These are phyloP conservation scores for Zygaena filipendulae DNA, from an alignment of 2,888 invertebrate species.

Conservation along the genomic window DNA sequence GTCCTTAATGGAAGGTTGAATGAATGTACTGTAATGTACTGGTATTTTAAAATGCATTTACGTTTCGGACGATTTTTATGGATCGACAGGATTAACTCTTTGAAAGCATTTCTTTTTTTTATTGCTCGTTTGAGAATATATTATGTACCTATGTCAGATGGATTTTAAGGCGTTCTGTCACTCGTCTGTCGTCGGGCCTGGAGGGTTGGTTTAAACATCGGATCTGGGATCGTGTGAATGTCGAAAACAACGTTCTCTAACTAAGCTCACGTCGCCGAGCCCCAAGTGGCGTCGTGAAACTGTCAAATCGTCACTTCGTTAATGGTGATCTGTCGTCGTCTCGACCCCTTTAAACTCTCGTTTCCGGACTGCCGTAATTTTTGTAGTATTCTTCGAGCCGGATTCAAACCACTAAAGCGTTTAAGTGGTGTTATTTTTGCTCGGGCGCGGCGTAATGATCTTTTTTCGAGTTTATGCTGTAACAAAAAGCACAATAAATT, in stretches of 20 bases:
- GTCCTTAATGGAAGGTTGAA: slow-evolving; percentile 17
- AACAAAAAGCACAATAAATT: too few relatives aligned
- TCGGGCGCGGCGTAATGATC: too few relatives aligned
- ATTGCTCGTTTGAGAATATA: too few relatives aligned
- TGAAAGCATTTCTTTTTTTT: slow-evolving; percentile 17
- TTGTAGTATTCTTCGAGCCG: slow-evolving; percentile 24
- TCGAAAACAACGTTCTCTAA: slow-evolving; percentile 25
- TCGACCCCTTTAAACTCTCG: slow-evolving; percentile 51
- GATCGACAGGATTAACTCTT: slow-evolving; percentile 28
- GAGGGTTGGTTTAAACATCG: slow-evolving; percentile 32
- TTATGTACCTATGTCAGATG: too few relatives aligned
- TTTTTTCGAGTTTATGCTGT: too few relatives aligned
- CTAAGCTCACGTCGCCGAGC: slow-evolving; percentile 32
- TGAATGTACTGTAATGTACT: slow-evolving; percentile 20
- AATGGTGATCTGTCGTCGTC: slow-evolving; percentile 57
- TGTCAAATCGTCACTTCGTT: slow-evolving; percentile 54
- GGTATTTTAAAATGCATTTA: slow-evolving; percentile 37
- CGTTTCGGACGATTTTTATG: slow-evolving; percentile 18
- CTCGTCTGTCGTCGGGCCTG: slow-evolving; percentile 13
- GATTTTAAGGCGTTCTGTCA: too few relatives aligned
- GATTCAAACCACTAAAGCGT: too few relatives aligned
- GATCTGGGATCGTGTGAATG: slow-evolving; percentile 49
- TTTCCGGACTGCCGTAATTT: slow-evolving; percentile 41
- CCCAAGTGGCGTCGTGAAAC: slow-evolving; percentile 35
- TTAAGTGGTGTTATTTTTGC: too few relatives aligned